These are phyloP conservation scores for Sycobia sp. DNA, from an alignment of 1,140 invertebrate species.

Conservation along the genomic window DNA sequence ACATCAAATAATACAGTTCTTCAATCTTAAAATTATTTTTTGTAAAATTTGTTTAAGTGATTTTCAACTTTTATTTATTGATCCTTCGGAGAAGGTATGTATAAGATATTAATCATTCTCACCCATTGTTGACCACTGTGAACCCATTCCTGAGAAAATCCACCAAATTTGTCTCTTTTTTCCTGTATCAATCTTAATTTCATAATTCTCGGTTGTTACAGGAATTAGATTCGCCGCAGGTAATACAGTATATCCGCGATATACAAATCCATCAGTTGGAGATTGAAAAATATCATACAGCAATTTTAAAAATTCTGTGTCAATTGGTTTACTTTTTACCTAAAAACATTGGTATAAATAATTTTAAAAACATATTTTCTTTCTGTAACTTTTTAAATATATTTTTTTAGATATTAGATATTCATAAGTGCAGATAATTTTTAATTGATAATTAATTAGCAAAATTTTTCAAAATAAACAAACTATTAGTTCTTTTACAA, in stretches of 20 bases:
- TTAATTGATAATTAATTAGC: not conserved
- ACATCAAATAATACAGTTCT: too few species aligned
- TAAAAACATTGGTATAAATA: too few species aligned
- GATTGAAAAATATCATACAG: conserved; percentile 57
- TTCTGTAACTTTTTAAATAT: too few species aligned
- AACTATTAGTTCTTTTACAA: not conserved
- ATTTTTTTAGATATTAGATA: too few species aligned
- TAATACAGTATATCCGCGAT: conserved; percentile 56
- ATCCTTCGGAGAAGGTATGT: too few species aligned
- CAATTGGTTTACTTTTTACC: conserved; percentile 36
- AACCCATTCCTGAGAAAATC: conserved; percentile 75
- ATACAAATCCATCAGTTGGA: conserved; percentile 54
- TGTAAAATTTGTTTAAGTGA: too few species aligned
- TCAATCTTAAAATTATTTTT: too few species aligned
- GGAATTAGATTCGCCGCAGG: conserved; percentile 20
- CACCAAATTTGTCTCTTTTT: conserved; percentile 59
- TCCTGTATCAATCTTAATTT: conserved; percentile 4
- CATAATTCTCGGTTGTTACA: conserved; percentile 1
- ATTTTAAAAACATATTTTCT: too few species aligned
- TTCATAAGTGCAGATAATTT: too few species aligned
- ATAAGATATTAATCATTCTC: too few species aligned
- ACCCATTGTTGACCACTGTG: conserved; percentile 74
- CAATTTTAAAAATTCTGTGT: conserved; percentile 58
- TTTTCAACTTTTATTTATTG: too few species aligned
- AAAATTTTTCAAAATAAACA: too few species aligned